Percentiles rank a stretch among this genome's conserved stretches.
Evolutionary conservation across 1,140 invertebrate species (phyloP).

Genomic region (Meloidogyne chitwoodi): DNA sequence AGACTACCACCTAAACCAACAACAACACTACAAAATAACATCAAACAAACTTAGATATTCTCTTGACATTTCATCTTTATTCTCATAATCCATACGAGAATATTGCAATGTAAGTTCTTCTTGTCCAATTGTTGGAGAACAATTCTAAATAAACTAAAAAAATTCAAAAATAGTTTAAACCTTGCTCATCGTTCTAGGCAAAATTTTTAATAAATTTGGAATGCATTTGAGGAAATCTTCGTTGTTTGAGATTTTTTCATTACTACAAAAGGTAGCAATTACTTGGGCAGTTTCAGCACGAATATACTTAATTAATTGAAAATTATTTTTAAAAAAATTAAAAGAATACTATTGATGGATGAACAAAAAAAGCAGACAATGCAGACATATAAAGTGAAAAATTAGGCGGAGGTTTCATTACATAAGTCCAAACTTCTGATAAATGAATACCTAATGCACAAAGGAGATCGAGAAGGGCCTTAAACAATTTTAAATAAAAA

Average conservation of each 20-base stretch:
- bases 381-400: constrained; percentile 48
- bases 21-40: background rate
- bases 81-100: constrained; percentile 50
- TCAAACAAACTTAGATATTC: constrained; percentile 43
- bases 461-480: constrained; percentile 46
- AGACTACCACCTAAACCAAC: too few species aligned
- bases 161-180: constrained; percentile 20
- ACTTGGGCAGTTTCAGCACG: constrained; percentile 47
- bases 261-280: constrained; percentile 34
- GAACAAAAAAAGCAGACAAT: constrained; percentile 43
- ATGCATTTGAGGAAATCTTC: constrained; percentile 22
- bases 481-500: background rate
- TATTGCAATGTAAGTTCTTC: constrained; percentile 36
- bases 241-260: constrained; percentile 37
- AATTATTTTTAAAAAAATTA: constrained; percentile 9
- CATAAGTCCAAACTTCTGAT: constrained; percentile 46
- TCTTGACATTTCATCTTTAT: constrained; percentile 39
- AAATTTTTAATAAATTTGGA: constrained; percentile 23
- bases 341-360: constrained; percentile 46
- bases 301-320: constrained; percentile 39
- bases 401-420: constrained; percentile 43
- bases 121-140: constrained; percentile 1
- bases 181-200: constrained; percentile 45
- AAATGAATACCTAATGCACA: constrained; percentile 46
- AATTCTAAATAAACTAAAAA: constrained; percentile 13